A percentile compares a stretch with the other conserved stretches of the same genome.
These are phyloP conservation scores for Xenops minutus DNA, from an alignment of 2,797 vertebrate species.

Conservation along the genomic window DNA sequence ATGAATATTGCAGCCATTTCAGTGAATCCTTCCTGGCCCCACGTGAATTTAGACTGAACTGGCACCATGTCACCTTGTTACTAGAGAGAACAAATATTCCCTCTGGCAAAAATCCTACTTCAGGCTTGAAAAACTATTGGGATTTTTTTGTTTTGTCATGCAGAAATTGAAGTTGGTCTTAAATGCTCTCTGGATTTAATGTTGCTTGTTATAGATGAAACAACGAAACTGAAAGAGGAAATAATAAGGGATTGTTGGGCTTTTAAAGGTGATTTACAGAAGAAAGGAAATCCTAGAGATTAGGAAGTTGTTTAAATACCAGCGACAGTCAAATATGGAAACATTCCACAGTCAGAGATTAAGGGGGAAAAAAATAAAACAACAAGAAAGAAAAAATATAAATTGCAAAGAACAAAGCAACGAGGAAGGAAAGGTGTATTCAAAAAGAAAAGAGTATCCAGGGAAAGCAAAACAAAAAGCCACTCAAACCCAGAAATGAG, in stretches of 20 bases:
- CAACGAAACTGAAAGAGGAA: constrained; percentile 46
- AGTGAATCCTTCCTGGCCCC: neutral
- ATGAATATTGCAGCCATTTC: constrained; percentile 30
- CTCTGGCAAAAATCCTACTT: constrained; percentile 44
- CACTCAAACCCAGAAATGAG: constrained; percentile 31
- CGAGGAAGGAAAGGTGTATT: neutral
- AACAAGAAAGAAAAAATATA: neutral
- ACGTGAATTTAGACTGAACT: neutral
- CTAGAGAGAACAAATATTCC: constrained; percentile 56
- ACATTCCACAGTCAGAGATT: constrained; percentile 53
- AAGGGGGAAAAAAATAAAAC: neutral
- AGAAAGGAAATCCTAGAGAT: constrained; percentile 62
- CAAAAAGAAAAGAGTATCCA: neutral
- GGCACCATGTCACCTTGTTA: neutral
- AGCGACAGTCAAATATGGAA: constrained; percentile 52
- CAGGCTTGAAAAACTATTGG: constrained; percentile 41
- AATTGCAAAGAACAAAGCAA: constrained; percentile 30
- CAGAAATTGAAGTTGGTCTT: constrained; percentile 60
- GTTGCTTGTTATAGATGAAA: constrained; percentile 57
- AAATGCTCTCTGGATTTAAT: constrained; percentile 58
- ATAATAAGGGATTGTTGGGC: constrained; percentile 27
- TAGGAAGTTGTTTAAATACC: constrained; percentile 59
- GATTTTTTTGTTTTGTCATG: constrained; percentile 17
- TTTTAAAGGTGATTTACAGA: constrained; percentile 65
- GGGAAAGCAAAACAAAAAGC: neutral